Percentiles rank a stretch among this genome's conserved stretches.
Conservation (phyloP, 2,888 invertebrate genomes). For the Leptura quadrifasciata region DNA sequence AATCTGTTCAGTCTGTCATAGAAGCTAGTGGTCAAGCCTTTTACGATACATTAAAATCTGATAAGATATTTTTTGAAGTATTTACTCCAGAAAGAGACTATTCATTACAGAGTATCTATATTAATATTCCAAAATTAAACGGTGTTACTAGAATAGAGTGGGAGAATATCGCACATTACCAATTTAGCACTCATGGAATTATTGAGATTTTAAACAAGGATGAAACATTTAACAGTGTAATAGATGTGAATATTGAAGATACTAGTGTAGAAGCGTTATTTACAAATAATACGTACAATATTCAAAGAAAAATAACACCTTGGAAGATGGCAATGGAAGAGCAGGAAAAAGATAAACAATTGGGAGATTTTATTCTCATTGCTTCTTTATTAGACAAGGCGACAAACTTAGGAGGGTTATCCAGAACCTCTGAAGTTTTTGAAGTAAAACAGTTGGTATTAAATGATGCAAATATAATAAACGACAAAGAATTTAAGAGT, state of each 20-base stretch:
- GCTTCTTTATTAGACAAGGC: slow-evolving; percentile 89
- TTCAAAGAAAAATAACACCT: slow-evolving; percentile 64
- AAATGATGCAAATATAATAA: slow-evolving; percentile 79
- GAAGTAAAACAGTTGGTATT: slow-evolving; percentile 86
- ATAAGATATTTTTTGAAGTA: slow-evolving; percentile 77
- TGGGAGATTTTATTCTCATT: slow-evolving; percentile 81
- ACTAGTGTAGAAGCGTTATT: neutral
- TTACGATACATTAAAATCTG: slow-evolving; percentile 71
- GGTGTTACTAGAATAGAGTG: slow-evolving; percentile 62
- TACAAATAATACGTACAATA: slow-evolving; percentile 32
- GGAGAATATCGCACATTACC: slow-evolving; percentile 50
- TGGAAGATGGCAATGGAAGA: slow-evolving; percentile 53
- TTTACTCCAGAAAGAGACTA: slow-evolving; percentile 76
- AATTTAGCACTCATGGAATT: slow-evolving; percentile 31
- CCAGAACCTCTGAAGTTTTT: slow-evolving; percentile 94
- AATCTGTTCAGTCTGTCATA: slow-evolving; percentile 69
- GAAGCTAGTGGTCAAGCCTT: slow-evolving; percentile 70
- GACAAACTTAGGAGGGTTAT: slow-evolving; percentile 94
- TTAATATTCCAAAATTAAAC: slow-evolving; percentile 64
- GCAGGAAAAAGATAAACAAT: slow-evolving; percentile 66
- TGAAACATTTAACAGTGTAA: slow-evolving; percentile 27
- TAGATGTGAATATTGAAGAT: neutral
- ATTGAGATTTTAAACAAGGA: slow-evolving; percentile 39
- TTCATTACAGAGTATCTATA: slow-evolving; percentile 63
- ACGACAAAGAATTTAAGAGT: slow-evolving; percentile 88